A percentile compares a stretch with the other conserved stretches of the same genome.
Conservation (phyloP, 35 echinoderm and acorn worm genomes). For the Strongylocentrotus purpuratus region DNA sequence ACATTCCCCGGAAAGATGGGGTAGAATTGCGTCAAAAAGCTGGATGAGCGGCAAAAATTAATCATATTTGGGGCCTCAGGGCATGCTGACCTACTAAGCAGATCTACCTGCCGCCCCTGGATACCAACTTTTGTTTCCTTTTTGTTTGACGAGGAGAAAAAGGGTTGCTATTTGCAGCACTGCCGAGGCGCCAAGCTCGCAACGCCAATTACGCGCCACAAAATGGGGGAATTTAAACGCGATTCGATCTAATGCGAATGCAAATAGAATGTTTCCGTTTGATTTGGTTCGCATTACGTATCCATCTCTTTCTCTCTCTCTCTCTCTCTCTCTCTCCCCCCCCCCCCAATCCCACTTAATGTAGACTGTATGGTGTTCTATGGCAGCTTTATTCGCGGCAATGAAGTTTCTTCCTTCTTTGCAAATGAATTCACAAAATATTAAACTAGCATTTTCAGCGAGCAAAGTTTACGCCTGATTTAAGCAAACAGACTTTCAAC, state of each 20-base stretch:
- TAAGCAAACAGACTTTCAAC: no score
- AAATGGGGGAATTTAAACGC: neutral
- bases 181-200: neutral
- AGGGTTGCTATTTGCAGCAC: neutral
- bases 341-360: no score
- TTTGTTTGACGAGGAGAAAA: neutral
- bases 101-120: neutral
- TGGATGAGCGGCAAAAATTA: neutral
- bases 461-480: no score
- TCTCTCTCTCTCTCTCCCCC: no score
- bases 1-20: neutral
- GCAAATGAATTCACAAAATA: no score
- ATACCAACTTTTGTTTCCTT: neutral
- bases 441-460: no score
- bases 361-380: no score
- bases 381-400: no score
- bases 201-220: neutral
- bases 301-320: neutral
- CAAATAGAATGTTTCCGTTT: neutral
- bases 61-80: neutral
- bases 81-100: neutral
- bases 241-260: neutral
- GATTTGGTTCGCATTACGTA: neutral
- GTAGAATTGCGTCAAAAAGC: neutral
- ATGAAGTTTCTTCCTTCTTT: no score